Percentiles rank a stretch among this genome's conserved stretches.
These are phyloP conservation scores for Lucifuga dentata DNA, from an alignment of 2,113 vertebrate genomes.

Conservation along the genomic window DNA sequence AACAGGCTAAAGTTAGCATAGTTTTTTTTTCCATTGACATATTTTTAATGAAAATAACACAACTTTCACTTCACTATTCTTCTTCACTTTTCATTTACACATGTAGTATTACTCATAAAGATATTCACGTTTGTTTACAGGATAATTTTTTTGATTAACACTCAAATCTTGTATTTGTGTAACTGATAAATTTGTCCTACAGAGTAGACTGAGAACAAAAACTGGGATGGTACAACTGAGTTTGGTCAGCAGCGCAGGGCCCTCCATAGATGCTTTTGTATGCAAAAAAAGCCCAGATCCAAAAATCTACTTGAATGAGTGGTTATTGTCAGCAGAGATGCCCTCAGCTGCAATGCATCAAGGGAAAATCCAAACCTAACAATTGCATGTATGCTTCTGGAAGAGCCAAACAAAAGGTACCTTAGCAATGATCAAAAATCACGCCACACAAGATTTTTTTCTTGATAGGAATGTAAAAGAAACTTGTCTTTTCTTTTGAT, in stretches of 20 bases:
- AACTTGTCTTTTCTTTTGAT: background rate
- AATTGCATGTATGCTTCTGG: no score
- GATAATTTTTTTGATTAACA: background rate
- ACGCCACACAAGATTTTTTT: background rate
- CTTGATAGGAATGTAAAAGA: no score
- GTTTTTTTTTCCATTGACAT: constrained; percentile 3
- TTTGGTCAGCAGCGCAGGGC: no score
- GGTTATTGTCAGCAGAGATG: no score
- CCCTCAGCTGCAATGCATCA: no score
- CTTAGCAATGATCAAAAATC: constrained; percentile 9
- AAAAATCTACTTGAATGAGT: no score
- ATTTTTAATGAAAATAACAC: constrained; percentile 16
- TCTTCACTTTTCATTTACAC: constrained; percentile 12
- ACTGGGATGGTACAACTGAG: background rate
- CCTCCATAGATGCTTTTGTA: no score
- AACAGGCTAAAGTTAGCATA: constrained; percentile 25
- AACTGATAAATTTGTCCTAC: background rate
- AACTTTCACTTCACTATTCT: constrained; percentile 18
- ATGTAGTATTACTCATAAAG: background rate
- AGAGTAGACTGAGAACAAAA: constrained; percentile 2
- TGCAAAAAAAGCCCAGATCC: no score
- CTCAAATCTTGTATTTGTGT: no score
- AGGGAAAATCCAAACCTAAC: no score
- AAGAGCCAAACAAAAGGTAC: no score
- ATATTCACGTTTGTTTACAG: no score